Evolutionary conservation across 92 coral and sea anemone species (phyloP), one percentile per base, ranked within the genome.

Genomic region (Umimayanthus kanabou): DNA sequence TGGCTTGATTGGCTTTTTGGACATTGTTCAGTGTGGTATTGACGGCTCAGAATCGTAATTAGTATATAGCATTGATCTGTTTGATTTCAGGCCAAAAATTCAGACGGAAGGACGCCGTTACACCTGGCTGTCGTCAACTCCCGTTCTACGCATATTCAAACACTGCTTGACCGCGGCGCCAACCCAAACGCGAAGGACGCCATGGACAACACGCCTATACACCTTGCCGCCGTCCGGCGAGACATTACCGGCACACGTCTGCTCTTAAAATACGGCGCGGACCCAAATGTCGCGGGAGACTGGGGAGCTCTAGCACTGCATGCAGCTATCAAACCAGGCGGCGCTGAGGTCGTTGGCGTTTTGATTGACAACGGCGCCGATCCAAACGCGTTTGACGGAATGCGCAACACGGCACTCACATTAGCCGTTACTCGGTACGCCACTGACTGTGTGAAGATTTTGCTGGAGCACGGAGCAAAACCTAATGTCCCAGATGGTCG

Each of bases 261-360:
- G 25, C 85, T 80, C 20, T 39, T 80, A 9, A 80, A 80, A 80
- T 13, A 61, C 50, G 53, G 85, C 53, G 85, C 85, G 49, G 85
- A 80, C 30, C 73, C 50, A 39, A 80, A 80, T 65, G 33, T 65
- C 3, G 29, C 14, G 5, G 85, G 85, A 11, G 85, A 80, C 30
- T 80, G 85, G 85, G 85, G 85, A 80, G 53, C 85, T 61, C 73
- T 80, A 13, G 70, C 85, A 37, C 22, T 80, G 11, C 85, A 80
- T 64, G 49, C 85, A 33, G 85, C 85, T 8, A 40, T 61, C 18
- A 57, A 80, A 58, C 85, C 85, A 18, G 72, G 50, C 26, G 85
- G 85, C 73, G 73, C 73, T 2, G 71, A 61, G 20, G 73, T 80
- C 4, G 26, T 80, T 18, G 47, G 85, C 47, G 72, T 80, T 80